phyloP scores from a whole-genome alignment of 2,113 vertebrate genomes.

The human (Homo sapiens) region GRCh38 chr2:98883501-98884000 shows the following conservation, averaged over 20 bases:
- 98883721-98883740: not conserved
- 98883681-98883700: not conserved
- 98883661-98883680: not conserved
- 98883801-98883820: not conserved
- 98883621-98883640: not conserved
- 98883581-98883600: rapidly evolving
- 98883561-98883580: rapidly evolving
- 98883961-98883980: slow-evolving; percentile 27
- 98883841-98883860: slow-evolving; percentile 19
- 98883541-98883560: not conserved
- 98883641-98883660: not conserved
- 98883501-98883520: not conserved
- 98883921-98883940: slow-evolving; percentile 64
- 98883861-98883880: not conserved
- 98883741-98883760: not conserved
- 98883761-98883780: not conserved
- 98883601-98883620: not conserved
- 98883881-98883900: slow-evolving; percentile 68
- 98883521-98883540: not conserved
- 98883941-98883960: slow-evolving; percentile 67
- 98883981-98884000: slow-evolving; percentile 56
- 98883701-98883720: not conserved
- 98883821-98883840: slow-evolving; percentile 45
- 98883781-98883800: not conserved
- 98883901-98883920: slow-evolving; percentile 64